Conservation (phyloP, 2,797 vertebrate genomes). For the Smutsia temminckii region DNA sequence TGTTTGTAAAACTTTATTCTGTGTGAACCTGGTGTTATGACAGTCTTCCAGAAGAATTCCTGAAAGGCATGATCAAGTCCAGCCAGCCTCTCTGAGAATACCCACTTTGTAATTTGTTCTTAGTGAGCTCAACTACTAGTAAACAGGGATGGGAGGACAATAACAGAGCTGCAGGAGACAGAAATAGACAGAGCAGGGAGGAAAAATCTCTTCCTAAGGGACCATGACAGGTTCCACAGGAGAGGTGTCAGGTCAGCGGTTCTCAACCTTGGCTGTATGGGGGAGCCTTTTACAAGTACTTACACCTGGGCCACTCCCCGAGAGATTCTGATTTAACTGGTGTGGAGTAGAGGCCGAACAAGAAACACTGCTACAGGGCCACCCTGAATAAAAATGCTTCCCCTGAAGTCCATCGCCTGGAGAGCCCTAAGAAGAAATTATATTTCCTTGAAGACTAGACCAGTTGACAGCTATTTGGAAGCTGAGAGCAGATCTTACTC, state of each 20-base stretch:
- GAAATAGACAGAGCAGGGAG: neutral
- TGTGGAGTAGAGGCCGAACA: neutral
- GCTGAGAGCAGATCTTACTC: neutral
- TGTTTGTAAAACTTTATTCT: neutral
- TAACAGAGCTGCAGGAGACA: neutral
- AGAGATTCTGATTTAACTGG: neutral
- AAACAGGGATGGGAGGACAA: neutral
- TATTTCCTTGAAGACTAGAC: neutral
- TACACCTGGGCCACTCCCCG: too few relatives aligned
- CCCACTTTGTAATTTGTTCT: neutral
- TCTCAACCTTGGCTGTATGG: neutral
- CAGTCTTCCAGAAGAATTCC: neutral
- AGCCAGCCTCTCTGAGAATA: neutral
- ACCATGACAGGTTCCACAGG: neutral
- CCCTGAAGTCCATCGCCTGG: neutral
- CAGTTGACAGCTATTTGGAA: neutral
- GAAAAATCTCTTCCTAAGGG: neutral
- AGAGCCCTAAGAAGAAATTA: neutral
- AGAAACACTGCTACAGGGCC: neutral
- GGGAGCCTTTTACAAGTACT: neutral
- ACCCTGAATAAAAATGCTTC: neutral
- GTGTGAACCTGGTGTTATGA: neutral
- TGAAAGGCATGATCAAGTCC: neutral
- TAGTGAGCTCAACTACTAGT: neutral
- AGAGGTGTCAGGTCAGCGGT: neutral